Conservation (phyloP, 1,140 invertebrate species). For the Vollenhovia emeryi region DNA sequence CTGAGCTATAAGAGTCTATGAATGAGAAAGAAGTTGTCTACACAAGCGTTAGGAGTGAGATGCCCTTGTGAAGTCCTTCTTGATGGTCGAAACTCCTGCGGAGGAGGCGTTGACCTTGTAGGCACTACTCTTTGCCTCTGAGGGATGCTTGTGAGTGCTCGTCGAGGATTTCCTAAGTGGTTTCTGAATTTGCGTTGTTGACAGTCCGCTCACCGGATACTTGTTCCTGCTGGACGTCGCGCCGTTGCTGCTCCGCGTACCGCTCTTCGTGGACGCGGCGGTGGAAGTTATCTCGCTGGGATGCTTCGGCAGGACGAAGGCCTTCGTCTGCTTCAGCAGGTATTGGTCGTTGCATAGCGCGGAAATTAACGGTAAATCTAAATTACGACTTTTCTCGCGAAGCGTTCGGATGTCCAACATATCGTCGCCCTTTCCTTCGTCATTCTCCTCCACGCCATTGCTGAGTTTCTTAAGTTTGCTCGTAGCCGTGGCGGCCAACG, state of each 20-base stretch:
- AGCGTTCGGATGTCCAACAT: slow-evolving; percentile 92
- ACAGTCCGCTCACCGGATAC: slow-evolving; percentile 88
- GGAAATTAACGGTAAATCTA: slow-evolving; percentile 95
- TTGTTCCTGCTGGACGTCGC: slow-evolving; percentile 84
- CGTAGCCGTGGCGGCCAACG: slow-evolving; percentile 61
- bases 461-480: slow-evolving; percentile 20
- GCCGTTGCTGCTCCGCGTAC: slow-evolving; percentile 80
- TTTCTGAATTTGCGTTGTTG: slow-evolving; percentile 87
- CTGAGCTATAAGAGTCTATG: slow-evolving; percentile 58
- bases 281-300: slow-evolving; percentile 79
- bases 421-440: slow-evolving; percentile 79
- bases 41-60: slow-evolving; percentile 77
- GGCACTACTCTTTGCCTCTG: slow-evolving; percentile 81
- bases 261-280: slow-evolving; percentile 77
- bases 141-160: slow-evolving; percentile 87
- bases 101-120: slow-evolving; percentile 70
- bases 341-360: slow-evolving; percentile 95
- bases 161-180: slow-evolving; percentile 85
- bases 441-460: slow-evolving; percentile 59
- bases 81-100: slow-evolving; percentile 67
- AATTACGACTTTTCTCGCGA: slow-evolving; percentile 93
- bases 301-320: slow-evolving; percentile 91
- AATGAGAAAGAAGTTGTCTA: slow-evolving; percentile 5
- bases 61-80: slow-evolving; percentile 79
- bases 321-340: slow-evolving; percentile 93